phyloP scores from a whole-genome alignment of 2,888 invertebrate species.

The Eupelmus urozonus region DNA sequence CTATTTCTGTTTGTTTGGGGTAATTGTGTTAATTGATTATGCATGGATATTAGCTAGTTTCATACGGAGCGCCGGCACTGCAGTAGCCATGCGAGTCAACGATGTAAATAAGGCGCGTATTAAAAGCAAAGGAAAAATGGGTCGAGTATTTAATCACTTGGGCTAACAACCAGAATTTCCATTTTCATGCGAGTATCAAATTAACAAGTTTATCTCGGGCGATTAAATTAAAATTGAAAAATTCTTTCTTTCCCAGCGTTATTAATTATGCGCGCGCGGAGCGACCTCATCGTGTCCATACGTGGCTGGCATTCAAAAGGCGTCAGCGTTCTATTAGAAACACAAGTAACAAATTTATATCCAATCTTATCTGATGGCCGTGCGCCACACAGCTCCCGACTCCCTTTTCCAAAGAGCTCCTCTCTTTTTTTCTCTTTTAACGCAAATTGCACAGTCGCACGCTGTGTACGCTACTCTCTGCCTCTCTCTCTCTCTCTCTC shows the following conservation, averaged over 20 bases:
- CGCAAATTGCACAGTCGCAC: conserved; percentile 53
- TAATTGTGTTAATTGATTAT: too few species aligned
- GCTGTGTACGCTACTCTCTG: too few species aligned
- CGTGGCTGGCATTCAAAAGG: not conserved
- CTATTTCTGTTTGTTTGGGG: too few species aligned
- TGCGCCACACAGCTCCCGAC: not conserved
- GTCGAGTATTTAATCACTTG: conserved; percentile 19
- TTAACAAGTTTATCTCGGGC: not conserved
- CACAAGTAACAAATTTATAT: conserved; percentile 44
- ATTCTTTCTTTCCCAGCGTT: conserved; percentile 4
- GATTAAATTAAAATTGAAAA: conserved; percentile 28
- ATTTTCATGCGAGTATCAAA: conserved; percentile 1
- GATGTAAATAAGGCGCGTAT: conserved; percentile 16
- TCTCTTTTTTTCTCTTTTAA: conserved; percentile 51
- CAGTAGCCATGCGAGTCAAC: too few species aligned
- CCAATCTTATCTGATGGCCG: conserved; percentile 45
- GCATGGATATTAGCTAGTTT: too few species aligned
- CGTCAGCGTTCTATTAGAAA: conserved; percentile 31
- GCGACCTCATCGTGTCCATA: not conserved
- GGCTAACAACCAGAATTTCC: conserved; percentile 12
- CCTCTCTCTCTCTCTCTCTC: too few species aligned
- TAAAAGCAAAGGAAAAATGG: conserved; percentile 7
- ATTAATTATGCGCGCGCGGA: conserved; percentile 18
- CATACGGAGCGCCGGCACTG: too few species aligned
- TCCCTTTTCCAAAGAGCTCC: conserved; percentile 37